Evolutionary conservation across 2,888 invertebrate species (phyloP), one percentile per base, ranked within the genome.

Genomic region (Diadegma fenestrale): DNA sequence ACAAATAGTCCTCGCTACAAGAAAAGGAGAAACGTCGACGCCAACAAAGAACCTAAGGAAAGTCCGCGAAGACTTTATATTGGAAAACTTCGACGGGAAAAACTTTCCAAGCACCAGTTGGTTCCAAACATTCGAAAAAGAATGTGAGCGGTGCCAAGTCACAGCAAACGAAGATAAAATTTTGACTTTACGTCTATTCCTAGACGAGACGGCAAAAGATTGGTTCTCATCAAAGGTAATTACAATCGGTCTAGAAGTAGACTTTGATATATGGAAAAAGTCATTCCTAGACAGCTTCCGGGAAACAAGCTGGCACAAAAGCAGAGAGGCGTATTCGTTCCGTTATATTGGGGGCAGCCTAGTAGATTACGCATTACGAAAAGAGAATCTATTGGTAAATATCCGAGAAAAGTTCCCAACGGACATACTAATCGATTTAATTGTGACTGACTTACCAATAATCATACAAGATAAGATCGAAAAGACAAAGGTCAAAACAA

Each of bases 221-320:
- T 86, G 83, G 86, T 86, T 83, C 80, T 5, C 80, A 2, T 86
- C 80, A 63, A 86, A 83, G n/a, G 45, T 86, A 80, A 80, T 84
- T 77, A 86, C 83, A 66, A 76, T 86, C 14, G 83, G 83, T 61
- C 26, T 84, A 77, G 83, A 83, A 41, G 83, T 54, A 77, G 54
- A 63, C 3, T 86, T 83, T n/a, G 73, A 77, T 1, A 63, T 19
- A 80, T 84, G 86, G 86, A 84, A 68, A 64, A 80, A 73, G 66
- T 51, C 66, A 64, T 84, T 86, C 12, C 80, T 80, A 41, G 83
- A 86, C 54, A 84, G 80, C 51, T 86, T 86, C 51, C 83, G 77
- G 51, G 83, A 83, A 80, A 86, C 72, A 63, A 63, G 73, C 33
- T 86, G 86, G 83, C 68, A 77, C 30, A 80, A 71, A 69, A 33